Evolutionary conservation across 2,113 vertebrate genomes (phyloP), one percentile per base, ranked within the genome.

Genomic region (Progne subis): DNA sequence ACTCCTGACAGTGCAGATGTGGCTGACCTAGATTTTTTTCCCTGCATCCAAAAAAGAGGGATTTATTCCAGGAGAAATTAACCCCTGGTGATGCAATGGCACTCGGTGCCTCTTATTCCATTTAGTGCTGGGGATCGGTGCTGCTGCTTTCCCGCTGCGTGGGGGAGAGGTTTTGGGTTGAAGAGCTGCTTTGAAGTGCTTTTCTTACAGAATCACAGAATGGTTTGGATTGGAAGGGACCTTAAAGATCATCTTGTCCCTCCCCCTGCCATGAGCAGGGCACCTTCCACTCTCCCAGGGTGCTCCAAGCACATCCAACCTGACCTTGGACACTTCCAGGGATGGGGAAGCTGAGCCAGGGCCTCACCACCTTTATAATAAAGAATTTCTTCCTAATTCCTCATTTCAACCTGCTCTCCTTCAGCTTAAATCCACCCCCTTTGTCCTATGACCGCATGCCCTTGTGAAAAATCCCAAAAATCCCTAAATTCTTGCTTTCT

Each of bases 11-110:
- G n/a, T 1, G 69, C 69, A 50, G 64, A 86, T 44, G 90, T 29
- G 59, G 26, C 57, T 96, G 96, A 82, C 96, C 95, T 67, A n/a
- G 64, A 85, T 97, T 90, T 82, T 97, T 80, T 82, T 84, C 72
- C 39, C 3, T 25, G 78, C 53, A 47, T 86, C 81, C 55, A 6
- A 9, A 65, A 65, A 81, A 52, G 55, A 59, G 55, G 71, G 77
- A 65, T 95, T 90, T 96, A 95, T 91, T 92, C 81, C 24, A 6
- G n/a, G 59, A 90, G 86, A 60, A 93, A 47, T 53, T 26, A 82
- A 59, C 79, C 37, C 7, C 4, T 37, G 47, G 25, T 86, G 79
- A 13, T 79, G 60, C 55, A 84, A 8, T 16, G 75, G 46, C 44
- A 23, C 19, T 92, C 83, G 59, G 63, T 92, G 34, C 94, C 68